Base-by-base conservation (phyloP, 2,113 vertebrate genomes). In the Microtus ochrogaster region DNA sequence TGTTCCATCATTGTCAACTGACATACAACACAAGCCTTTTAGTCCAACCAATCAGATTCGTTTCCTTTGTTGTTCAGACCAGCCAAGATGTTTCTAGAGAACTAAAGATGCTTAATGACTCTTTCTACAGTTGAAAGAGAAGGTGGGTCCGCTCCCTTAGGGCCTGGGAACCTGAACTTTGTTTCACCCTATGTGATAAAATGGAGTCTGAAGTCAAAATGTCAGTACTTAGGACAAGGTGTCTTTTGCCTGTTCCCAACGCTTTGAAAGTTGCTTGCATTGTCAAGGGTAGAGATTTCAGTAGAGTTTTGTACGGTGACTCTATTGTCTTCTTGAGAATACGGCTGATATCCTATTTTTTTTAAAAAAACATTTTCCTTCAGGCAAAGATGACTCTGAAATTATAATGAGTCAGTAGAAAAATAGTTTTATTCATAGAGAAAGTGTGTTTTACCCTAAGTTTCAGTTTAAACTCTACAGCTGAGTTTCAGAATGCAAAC, bases 281-380 rank as follows among this genome's bases (percentile, higher is more conserved):
- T 88, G 84, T 78, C n/a, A 94, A 66, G 79, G 58, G 14, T 5
- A 9, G 2, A 24, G 44, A 86, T 76, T 82, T 92, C 7, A 86
- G 76, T 52, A 49, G 58, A 58, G 65, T 81, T 90, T 72, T 76
- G 36, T 89, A 76, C 74, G 22, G 63, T 55, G 47, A 84, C 1
- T 84, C 11, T 65, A 41, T 30, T 94, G 21, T 70, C 61, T 76
- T 90, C 44, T 90, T 73, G 39, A 86, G 74, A 81, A 14, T 39
- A 21, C 39, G 3, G 7, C n/a, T 65, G 76, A 93, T 74, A 58
- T 90, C 47, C 41, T n/a, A n/a, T n/a, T 85, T 41, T 76, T 92
- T 93, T 88, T 49, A 55, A 7, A 95, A 95, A 97, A 55, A 81
- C 7, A 58, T 85, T 90, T 92, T 76, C 16, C 77, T n/a, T 17